A percentile compares a stretch with the other conserved stretches of the same genome.
Evolutionary conservation across 37 sponge, comb jelly and placozoan species (phyloP).

Genomic region (Beroe forskalii): DNA sequence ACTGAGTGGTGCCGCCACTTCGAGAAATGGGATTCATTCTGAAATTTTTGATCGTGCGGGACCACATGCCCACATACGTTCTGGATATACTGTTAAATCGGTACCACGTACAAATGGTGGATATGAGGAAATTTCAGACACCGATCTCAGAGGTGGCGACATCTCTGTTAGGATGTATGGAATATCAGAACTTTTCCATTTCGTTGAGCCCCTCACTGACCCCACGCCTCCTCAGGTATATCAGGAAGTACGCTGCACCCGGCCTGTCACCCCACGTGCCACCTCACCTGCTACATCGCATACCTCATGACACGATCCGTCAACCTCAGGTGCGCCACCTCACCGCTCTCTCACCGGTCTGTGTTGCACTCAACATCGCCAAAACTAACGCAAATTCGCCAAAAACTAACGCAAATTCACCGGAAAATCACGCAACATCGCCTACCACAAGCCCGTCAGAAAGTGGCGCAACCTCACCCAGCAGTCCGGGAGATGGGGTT

Average conservation of each 20-base stretch:
- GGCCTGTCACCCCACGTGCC: not conserved
- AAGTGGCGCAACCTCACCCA: not conserved
- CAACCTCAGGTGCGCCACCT: not conserved
- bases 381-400: not conserved
- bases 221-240: not conserved
- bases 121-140: no score
- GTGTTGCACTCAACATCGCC: not conserved
- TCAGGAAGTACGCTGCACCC: not conserved
- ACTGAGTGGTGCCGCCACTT: no score
- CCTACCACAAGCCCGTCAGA: not conserved
- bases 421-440: not conserved
- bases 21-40: no score
- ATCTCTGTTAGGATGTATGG: no score
- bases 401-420: not conserved
- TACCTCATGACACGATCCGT: conserved; percentile 22
- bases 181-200: no score
- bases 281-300: conserved; percentile 25
- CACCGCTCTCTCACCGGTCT: not conserved
- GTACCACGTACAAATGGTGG: no score
- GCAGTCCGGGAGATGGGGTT: not conserved
- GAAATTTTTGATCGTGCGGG: no score
- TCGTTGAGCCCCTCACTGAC: not conserved
- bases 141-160: no score
- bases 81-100: no score
- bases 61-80: no score